Evolutionary conservation across 1,140 invertebrate genomes (phyloP).

Genomic region (Drosophila kohkoa): DNA sequence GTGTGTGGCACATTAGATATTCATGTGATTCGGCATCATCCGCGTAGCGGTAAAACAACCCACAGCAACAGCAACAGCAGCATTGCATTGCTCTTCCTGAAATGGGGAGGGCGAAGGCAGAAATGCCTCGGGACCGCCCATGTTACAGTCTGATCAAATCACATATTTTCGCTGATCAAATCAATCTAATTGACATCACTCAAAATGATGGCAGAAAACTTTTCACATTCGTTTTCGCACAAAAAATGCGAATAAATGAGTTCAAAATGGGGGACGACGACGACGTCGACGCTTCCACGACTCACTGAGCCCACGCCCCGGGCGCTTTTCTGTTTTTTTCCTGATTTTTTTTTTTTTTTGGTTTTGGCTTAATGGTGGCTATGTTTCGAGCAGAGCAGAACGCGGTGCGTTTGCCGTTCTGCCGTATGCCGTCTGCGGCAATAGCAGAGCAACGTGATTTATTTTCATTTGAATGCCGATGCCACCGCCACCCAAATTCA

Average conservation of each 20-base stretch:
- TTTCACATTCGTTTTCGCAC: conserved; percentile 74
- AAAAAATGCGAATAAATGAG: conserved; percentile 78
- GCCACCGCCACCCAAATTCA: conserved; percentile 69
- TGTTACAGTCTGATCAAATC: conserved; percentile 83
- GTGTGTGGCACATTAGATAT: conserved; percentile 70
- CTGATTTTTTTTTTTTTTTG: conserved; percentile 21
- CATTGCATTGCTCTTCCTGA: background rate
- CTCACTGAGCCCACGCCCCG: conserved; percentile 31
- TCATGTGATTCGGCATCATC: conserved; percentile 57
- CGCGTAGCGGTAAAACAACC: conserved; percentile 1
- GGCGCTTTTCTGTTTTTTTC: conserved; percentile 34
- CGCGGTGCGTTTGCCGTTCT: conserved; percentile 44
- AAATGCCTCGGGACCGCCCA: conserved; percentile 68
- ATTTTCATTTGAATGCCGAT: conserved; percentile 75
- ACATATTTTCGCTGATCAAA: conserved; percentile 85
- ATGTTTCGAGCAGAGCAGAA: conserved; percentile 51
- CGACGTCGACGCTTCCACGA: background rate
- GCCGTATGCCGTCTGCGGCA: conserved; percentile 10
- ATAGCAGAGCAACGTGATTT: conserved; percentile 66
- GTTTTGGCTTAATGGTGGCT: conserved; percentile 77
- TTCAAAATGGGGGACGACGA: conserved; percentile 50
- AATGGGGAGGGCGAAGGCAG: conserved; percentile 7
- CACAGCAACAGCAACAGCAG: background rate
- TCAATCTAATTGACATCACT: conserved; percentile 85
- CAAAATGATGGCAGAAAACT: conserved; percentile 84